These are phyloP conservation scores for Scortum barcoo DNA, from an alignment of 2,113 vertebrate genomes.

Conservation along the genomic window DNA sequence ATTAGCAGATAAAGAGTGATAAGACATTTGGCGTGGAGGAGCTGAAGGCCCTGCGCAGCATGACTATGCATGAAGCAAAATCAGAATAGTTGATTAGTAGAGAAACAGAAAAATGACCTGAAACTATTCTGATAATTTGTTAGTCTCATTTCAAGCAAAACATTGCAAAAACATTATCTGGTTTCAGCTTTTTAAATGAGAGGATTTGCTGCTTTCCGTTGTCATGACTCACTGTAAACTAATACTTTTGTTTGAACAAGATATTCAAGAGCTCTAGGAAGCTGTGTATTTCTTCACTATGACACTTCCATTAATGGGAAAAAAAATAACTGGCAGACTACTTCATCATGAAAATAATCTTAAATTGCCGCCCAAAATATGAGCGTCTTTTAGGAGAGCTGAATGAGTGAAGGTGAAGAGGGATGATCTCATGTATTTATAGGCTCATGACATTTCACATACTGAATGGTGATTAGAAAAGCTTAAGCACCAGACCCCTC, in stretches of 20 bases:
- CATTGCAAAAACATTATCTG: neutral
- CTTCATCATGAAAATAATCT: neutral
- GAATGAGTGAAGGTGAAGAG: neutral
- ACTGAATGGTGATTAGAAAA: neutral
- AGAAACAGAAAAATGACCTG: neutral
- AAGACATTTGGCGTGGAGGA: neutral
- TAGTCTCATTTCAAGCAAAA: neutral
- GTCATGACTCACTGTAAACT: neutral
- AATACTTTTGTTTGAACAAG: neutral
- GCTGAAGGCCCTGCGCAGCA: no score
- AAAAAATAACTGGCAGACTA: neutral
- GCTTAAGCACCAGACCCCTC: no score
- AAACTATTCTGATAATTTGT: neutral
- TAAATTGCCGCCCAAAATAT: neutral
- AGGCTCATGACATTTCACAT: no score
- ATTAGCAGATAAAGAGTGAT: neutral
- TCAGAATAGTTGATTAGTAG: no score
- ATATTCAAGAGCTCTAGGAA: neutral
- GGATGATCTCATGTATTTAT: neutral
- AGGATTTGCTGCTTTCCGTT: neutral
- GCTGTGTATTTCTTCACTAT: neutral
- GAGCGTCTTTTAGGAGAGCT: neutral
- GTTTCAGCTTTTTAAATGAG: neutral
- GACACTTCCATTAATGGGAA: neutral
- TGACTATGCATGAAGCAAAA: neutral